A percentile compares a stretch with the other conserved stretches of the same genome.
These are phyloP conservation scores for Halictus ligatus DNA, from an alignment of 2,888 invertebrate genomes.

Conservation along the genomic window DNA sequence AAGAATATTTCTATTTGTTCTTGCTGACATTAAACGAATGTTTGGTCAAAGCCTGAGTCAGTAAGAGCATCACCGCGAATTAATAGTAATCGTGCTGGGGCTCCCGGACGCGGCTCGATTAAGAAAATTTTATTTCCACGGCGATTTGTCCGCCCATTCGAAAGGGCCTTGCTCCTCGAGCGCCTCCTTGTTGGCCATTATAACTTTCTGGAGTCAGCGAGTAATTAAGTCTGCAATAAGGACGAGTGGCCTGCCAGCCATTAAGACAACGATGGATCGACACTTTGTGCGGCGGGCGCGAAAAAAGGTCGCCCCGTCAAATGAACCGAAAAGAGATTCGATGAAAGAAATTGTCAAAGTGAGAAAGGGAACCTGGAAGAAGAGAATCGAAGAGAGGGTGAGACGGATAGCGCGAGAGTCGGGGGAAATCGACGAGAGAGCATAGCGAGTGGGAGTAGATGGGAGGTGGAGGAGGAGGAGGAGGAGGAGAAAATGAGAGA, in stretches of 20 bases:
- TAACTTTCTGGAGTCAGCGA: constrained; percentile 83
- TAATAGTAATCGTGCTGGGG: background rate
- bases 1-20: no score
- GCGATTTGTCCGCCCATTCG: constrained; percentile 69
- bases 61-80: background rate
- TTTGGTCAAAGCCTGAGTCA: background rate
- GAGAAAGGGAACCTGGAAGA: constrained; percentile 42
- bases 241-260: constrained; percentile 82
- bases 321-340: constrained; percentile 82
- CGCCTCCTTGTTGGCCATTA: constrained; percentile 82
- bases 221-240: constrained; percentile 84
- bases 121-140: constrained; percentile 70
- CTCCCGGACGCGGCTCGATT: constrained; percentile 38
- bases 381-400: constrained; percentile 17
- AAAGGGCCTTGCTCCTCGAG: constrained; percentile 66
- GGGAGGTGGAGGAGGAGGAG: constrained; percentile 41
- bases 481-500: constrained; percentile 26
- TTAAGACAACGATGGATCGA: constrained; percentile 82
- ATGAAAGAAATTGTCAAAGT: constrained; percentile 83
- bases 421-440: background rate
- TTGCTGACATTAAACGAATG: background rate
- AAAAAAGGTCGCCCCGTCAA: constrained; percentile 81
- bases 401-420: constrained; percentile 34
- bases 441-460: background rate
- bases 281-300: constrained; percentile 80